Percentiles rank a stretch among this genome's conserved stretches.
Conservation (phyloP, 2,888 invertebrate species). For the Andrena marginata region DNA sequence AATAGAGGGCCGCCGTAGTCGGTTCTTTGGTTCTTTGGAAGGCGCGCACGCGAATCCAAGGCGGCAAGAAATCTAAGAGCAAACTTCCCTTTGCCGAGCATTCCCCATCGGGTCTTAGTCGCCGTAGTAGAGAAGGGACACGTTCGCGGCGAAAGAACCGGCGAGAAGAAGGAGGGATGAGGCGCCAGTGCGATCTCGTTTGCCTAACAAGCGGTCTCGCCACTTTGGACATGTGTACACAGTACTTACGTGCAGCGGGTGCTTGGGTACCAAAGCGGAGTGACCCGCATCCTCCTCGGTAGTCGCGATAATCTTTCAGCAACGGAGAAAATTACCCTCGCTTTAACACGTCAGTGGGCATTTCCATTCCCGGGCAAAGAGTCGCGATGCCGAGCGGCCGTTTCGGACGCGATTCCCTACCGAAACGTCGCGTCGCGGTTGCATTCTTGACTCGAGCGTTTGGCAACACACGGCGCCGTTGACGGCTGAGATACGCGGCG, state of each 20-base stretch:
- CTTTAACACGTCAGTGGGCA: constrained; percentile 25
- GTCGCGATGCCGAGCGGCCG: constrained; percentile 18
- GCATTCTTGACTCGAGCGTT: constrained; percentile 51
- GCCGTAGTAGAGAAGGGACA: not conserved
- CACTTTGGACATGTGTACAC: too few relatives aligned
- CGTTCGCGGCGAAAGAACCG: not conserved
- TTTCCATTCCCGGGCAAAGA: constrained; percentile 28
- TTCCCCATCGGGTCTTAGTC: constrained; percentile 40
- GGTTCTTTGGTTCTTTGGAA: constrained; percentile 5
- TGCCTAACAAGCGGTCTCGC: too few relatives aligned
- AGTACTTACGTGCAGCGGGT: too few relatives aligned
- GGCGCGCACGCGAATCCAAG: constrained; percentile 8
- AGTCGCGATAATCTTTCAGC: not conserved
- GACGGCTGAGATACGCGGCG: constrained; percentile 65
- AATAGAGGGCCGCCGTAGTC: constrained; percentile 1
- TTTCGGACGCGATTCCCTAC: constrained; percentile 44
- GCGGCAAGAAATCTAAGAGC: constrained; percentile 47
- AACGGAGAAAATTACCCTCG: not conserved
- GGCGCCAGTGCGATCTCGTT: not conserved
- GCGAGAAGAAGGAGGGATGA: not conserved
- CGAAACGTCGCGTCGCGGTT: constrained; percentile 38
- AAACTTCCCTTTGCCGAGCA: constrained; percentile 18
- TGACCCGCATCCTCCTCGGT: not conserved
- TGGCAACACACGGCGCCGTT: constrained; percentile 40
- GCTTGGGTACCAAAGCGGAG: too few relatives aligned